Base-by-base conservation (phyloP, 2,797 vertebrate species). In the Peromyscus aztecus region DNA sequence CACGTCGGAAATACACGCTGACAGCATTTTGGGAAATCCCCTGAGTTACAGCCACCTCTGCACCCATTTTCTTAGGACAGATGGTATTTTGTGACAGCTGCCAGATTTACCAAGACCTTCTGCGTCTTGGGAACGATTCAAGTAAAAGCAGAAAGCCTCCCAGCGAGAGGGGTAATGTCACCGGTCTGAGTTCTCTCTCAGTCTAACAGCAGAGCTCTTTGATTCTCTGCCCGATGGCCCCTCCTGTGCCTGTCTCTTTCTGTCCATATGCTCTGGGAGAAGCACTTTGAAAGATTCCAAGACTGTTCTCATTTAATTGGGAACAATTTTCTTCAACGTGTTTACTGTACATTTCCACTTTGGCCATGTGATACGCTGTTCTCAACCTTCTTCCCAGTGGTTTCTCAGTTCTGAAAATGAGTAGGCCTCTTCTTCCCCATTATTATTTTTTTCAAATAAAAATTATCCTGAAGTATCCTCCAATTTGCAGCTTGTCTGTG, bases 71-170 rank as follows among this genome's bases (percentile, higher is more conserved):
- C 95, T 95, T 93, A 95, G 90, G 96, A 97, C 97, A 97, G 97
- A 98, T 97, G 97, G 97, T 65, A 85, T 94, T 96, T 97, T 96
- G 61, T 97, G 96, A 98, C 97, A 98, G 97, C 97, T 97, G 95
- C 94, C 97, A 97, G 97, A 95, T 96, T 97, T 93, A 63, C 92
- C 75, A 82, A 93, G 94, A 96, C 89, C 94, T 97, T 97, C 88
- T 49, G 93, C 90, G 78, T 89, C 88, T 94, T 77, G 43, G 92
- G 93, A 96, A 94, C 86, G 93, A 97, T 94, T 95, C 90, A 69
- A 91, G 75, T 49, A 81, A 89, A 95, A 89, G 76, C 82, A 55
- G 46, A 90, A 94, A 90, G 92, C 93, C 93, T 76, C 40, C 71
- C 9, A 55, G 67, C 57, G 61, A 81, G 49, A 89, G 19, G 59